Conservation (phyloP, 2,797 vertebrate genomes). For the Salarias fasciatus region DNA sequence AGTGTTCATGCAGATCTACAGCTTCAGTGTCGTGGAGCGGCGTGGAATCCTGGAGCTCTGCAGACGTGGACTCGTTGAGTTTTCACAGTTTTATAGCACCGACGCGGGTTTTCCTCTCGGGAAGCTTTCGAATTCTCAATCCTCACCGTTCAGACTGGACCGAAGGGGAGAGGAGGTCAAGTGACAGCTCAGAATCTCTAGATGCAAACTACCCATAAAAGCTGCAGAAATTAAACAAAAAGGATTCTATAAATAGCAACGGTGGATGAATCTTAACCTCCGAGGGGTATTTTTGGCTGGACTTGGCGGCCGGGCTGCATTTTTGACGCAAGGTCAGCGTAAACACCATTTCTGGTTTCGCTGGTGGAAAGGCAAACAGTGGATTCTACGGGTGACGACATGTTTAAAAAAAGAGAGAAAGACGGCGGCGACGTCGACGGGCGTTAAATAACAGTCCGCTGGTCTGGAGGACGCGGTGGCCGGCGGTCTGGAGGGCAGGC, state of each 20-base stretch:
- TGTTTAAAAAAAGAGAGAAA: constrained; percentile 6
- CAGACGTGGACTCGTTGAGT: constrained; percentile 27
- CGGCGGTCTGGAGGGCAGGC: constrained; percentile 34
- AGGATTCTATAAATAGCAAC: constrained; percentile 60
- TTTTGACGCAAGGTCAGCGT: constrained; percentile 37
- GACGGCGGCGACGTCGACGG: constrained; percentile 32
- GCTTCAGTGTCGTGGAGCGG: constrained; percentile 15
- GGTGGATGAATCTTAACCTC: constrained; percentile 28
- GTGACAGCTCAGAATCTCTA: constrained; percentile 13
- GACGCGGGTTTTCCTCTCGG: constrained; percentile 34
- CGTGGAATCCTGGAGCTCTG: constrained; percentile 31
- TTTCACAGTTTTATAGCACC: constrained; percentile 64
- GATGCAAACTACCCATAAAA: constrained; percentile 50
- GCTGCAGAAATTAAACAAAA: constrained; percentile 23
- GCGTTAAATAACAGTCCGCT: constrained; percentile 60
- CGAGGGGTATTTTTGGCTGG: constrained; percentile 18
- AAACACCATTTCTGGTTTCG: constrained; percentile 45
- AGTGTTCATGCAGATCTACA: constrained; percentile 36
- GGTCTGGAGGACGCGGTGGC: constrained; percentile 44
- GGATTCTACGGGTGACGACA: constrained; percentile 41
- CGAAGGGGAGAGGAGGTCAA: background rate
- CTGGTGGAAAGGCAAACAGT: constrained; percentile 51
- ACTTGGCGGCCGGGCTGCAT: constrained; percentile 31
- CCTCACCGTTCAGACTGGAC: constrained; percentile 41
- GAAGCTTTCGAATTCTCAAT: background rate